These are phyloP conservation scores for Aurelia sp. DNA, from an alignment of 30 jellyfish, hydroid and myxozoan genomes.

Conservation along the genomic window DNA sequence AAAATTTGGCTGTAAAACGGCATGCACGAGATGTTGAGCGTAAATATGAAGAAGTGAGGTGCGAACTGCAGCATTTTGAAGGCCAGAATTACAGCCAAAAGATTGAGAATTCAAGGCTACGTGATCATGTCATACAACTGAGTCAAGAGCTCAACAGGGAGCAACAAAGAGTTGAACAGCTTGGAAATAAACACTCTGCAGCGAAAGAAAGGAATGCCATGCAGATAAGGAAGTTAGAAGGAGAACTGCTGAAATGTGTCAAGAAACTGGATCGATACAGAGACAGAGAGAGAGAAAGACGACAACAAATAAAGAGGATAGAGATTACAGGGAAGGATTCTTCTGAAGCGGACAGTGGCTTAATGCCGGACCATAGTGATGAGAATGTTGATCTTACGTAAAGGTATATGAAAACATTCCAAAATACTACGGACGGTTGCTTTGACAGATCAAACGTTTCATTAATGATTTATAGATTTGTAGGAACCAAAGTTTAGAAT, in stretches of 20 bases:
- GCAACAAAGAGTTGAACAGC: conserved; percentile 57
- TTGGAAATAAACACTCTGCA: conserved; percentile 29
- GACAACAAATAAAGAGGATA: conserved; percentile 40
- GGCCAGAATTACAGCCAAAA: conserved; percentile 55
- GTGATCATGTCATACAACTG: conserved; percentile 65
- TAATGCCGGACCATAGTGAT: conserved; percentile 67
- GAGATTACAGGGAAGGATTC: conserved; percentile 59
- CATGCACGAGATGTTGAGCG: conserved; percentile 50
- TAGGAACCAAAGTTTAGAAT: too few relatives aligned
- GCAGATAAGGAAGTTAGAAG: conserved; percentile 44
- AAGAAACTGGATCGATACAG: conserved; percentile 64
- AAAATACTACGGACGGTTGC: neutral
- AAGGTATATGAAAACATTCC: neutral
- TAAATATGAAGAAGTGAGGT: conserved; percentile 19
- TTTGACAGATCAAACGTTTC: too few relatives aligned
- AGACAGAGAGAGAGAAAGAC: conserved; percentile 48
- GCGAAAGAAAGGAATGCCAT: conserved; percentile 46
- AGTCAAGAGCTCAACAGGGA: conserved; percentile 73
- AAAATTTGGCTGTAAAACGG: conserved; percentile 13
- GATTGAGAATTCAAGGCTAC: conserved; percentile 46
- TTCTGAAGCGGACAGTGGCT: conserved; percentile 77
- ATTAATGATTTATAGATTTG: too few relatives aligned
- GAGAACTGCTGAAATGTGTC: conserved; percentile 65
- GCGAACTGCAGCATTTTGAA: conserved; percentile 54
- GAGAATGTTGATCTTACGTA: conserved; percentile 49